A percentile compares a stretch with the other conserved stretches of the same genome.
Conservation (phyloP, 1,140 invertebrate species). For the Neotoxoptera formosana region DNA sequence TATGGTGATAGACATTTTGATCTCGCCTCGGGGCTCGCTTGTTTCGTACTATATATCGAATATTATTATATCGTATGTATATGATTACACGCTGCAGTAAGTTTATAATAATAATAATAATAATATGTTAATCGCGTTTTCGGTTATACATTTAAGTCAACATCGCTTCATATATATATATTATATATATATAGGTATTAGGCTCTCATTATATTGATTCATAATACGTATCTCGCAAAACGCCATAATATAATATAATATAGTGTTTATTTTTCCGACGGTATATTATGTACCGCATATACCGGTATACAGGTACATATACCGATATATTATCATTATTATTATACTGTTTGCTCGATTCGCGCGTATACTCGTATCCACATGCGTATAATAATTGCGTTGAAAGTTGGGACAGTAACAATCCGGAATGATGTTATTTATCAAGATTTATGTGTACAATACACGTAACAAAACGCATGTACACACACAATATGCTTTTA, state of each 20-base stretch:
- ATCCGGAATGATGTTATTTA: slow-evolving; percentile 14
- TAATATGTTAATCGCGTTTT: not conserved
- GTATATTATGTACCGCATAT: too few species aligned
- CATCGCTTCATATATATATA: not conserved
- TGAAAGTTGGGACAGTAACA: slow-evolving; percentile 13
- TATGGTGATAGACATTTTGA: not conserved
- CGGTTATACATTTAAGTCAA: not conserved
- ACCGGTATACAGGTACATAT: not conserved
- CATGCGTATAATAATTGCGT: slow-evolving; percentile 3
- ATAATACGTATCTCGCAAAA: not conserved
- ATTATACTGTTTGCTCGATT: slow-evolving; percentile 19
- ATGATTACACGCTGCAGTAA: not conserved
- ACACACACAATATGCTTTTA: not conserved
- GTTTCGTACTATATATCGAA: not conserved
- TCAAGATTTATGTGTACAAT: not conserved
- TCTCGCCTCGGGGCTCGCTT: not conserved
- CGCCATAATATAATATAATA: not conserved
- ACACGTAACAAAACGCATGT: slow-evolving; percentile 28
- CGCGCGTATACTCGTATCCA: too few species aligned
- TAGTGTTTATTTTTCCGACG: not conserved
- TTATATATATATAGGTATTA: not conserved
- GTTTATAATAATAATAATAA: too few species aligned
- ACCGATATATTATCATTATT: slow-evolving; percentile 7
- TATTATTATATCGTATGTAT: not conserved
- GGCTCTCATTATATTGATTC: not conserved